A percentile compares a stretch with the other conserved stretches of the same genome.
Evolutionary conservation across 2,113 vertebrate genomes (phyloP).

Genomic region (Anarhynchus alexandrinus): DNA sequence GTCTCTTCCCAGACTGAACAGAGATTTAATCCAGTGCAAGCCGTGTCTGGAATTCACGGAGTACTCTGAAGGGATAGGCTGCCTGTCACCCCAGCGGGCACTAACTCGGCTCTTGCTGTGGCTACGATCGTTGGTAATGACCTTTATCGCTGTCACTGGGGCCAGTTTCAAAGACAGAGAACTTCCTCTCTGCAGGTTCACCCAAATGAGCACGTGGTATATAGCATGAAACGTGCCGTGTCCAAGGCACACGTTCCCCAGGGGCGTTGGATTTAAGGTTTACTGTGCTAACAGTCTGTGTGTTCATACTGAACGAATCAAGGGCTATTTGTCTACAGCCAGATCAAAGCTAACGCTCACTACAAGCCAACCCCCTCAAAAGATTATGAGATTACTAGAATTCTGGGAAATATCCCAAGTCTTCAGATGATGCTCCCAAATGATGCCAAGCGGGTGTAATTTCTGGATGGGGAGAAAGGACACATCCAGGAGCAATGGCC

Average conservation of each 20-base stretch:
- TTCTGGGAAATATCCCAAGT: neutral
- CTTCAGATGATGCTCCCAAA: neutral
- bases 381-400: neutral
- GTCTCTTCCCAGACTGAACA: neutral
- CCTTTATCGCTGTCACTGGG: neutral
- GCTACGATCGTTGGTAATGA: neutral
- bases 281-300: neutral
- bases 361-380: neutral
- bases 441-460: neutral
- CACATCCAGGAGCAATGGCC: neutral
- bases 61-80: neutral
- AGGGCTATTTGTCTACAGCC: neutral
- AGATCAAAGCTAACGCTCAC: neutral
- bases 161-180: neutral
- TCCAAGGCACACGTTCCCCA: accelerated
- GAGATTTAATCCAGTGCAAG: neutral
- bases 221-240: neutral
- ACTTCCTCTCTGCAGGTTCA: neutral
- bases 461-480: neutral
- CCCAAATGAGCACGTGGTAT: neutral
- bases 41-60: neutral
- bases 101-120: neutral
- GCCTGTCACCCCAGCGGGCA: neutral
- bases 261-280: neutral
- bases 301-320: neutral